Evolutionary conservation across 2,797 vertebrate genomes (phyloP).

Genomic region (Gymnothorax javanicus): DNA sequence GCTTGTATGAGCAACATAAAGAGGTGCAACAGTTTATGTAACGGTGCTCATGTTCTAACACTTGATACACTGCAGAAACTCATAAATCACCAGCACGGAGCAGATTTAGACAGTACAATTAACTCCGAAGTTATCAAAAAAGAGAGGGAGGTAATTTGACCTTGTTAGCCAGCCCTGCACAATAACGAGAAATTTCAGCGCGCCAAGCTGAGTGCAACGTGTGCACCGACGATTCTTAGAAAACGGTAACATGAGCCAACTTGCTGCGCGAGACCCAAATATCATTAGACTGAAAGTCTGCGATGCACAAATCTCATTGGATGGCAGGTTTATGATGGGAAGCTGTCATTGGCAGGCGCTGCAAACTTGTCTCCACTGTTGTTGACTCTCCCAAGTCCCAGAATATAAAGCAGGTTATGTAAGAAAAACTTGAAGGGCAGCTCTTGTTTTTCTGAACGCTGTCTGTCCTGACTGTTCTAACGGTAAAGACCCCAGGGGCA

Average conservation of each 20-base stretch:
- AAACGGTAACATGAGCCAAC: not conserved
- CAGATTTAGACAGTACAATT: not conserved
- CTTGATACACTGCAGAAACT: not conserved
- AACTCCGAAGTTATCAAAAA: not conserved
- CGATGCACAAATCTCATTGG: not conserved
- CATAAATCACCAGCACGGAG: not conserved
- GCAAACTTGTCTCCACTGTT: not conserved
- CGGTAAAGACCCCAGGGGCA: not conserved
- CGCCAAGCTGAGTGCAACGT: not conserved
- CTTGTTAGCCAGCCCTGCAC: not conserved
- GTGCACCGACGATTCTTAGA: not conserved
- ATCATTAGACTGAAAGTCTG: not conserved
- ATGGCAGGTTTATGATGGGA: not conserved
- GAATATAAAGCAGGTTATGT: not conserved
- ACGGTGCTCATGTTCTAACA: not conserved
- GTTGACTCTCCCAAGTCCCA: not conserved
- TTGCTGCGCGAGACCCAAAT: not conserved
- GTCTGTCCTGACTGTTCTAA: not conserved
- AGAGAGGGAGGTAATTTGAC: not conserved
- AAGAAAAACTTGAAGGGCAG: not conserved
- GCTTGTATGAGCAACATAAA: not conserved
- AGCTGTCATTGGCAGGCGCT: not conserved
- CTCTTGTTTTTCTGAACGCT: not conserved
- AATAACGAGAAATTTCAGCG: not conserved
- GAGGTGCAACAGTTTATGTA: not conserved